phyloP scores from a whole-genome alignment of 2,888 invertebrate genomes.

The Anticlea derivata region DNA sequence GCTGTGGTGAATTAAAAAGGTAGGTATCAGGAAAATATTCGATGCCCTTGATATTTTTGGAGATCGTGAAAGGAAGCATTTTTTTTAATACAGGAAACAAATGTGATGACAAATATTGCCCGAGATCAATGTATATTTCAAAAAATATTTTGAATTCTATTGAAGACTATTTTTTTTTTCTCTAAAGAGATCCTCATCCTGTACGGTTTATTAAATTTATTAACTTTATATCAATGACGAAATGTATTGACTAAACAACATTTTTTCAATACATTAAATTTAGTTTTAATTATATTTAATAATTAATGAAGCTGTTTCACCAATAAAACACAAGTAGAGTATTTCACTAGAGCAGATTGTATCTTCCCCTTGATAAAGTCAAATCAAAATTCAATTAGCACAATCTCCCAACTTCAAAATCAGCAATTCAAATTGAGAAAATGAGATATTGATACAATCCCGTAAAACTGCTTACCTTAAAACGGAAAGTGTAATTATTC shows the following conservation, averaged over 20 bases:
- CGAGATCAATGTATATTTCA: too few species aligned
- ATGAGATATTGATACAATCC: constrained; percentile 55
- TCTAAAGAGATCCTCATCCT: too few species aligned
- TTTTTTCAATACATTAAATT: too few species aligned
- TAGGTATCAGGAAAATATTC: constrained; percentile 44
- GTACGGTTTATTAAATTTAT: too few species aligned
- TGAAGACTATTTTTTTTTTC: too few species aligned
- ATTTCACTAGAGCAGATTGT: constrained; percentile 20
- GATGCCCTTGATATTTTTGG: constrained; percentile 2
- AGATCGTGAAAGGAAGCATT: background rate
- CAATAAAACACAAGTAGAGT: constrained; percentile 3
- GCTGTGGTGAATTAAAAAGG: constrained; percentile 57
- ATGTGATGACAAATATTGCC: too few species aligned
- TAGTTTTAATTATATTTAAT: too few species aligned
- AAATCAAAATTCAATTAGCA: constrained; percentile 51
- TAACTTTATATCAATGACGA: too few species aligned
- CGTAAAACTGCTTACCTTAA: constrained; percentile 31
- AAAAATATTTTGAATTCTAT: too few species aligned
- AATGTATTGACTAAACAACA: too few species aligned
- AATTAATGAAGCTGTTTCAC: too few species aligned
- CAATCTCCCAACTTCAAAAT: constrained; percentile 48
- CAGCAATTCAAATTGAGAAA: constrained; percentile 55
- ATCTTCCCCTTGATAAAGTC: constrained; percentile 31
- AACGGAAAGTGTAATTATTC: constrained; percentile 28
- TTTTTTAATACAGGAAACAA: too few species aligned